Evolutionary conservation across 1,140 invertebrate genomes (phyloP).

Genomic region (Hyles vespertilio): DNA sequence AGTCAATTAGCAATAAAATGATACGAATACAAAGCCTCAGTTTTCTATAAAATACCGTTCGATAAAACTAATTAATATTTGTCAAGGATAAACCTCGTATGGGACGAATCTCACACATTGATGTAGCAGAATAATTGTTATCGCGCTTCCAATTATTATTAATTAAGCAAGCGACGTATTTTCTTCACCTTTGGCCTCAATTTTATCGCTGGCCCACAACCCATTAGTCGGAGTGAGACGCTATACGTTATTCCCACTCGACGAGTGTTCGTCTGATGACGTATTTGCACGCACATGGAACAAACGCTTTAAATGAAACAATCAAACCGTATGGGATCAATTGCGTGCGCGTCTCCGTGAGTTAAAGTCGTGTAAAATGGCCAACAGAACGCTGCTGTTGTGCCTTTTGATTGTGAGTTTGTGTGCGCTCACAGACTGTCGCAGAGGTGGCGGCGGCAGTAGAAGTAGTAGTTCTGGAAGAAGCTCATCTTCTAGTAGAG

Average conservation of each 20-base stretch:
- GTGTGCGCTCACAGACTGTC: constrained; percentile 17
- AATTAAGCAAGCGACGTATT: constrained; percentile 6
- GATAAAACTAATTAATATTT: no score
- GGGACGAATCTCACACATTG: no score
- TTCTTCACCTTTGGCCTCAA: constrained; percentile 20
- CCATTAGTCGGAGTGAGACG: constrained; percentile 12
- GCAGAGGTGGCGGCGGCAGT: constrained; percentile 16
- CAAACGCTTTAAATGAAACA: constrained; percentile 18
- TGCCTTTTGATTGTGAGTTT: constrained; percentile 22
- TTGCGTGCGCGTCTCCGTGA: constrained; percentile 11
- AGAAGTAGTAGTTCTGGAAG: constrained; percentile 9
- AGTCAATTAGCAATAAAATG: no score
- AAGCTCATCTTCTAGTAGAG: constrained; percentile 13
- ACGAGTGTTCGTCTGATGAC: constrained; percentile 9
- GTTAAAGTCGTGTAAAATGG: constrained; percentile 23
- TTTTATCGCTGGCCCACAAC: constrained; percentile 4
- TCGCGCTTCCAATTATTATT: no score
- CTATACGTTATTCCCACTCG: constrained; percentile 4
- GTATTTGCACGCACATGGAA: constrained; percentile 10
- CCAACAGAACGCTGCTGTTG: constrained; percentile 34
- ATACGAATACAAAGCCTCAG: no score
- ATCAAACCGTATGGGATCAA: constrained; percentile 10
- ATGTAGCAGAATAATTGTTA: no score
- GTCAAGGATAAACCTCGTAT: no score
- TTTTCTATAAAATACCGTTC: no score